A percentile compares a stretch with the other conserved stretches of the same genome.
Evolutionary conservation across 1,140 invertebrate species (phyloP).

Genomic region (Sarcophaga bullata): DNA sequence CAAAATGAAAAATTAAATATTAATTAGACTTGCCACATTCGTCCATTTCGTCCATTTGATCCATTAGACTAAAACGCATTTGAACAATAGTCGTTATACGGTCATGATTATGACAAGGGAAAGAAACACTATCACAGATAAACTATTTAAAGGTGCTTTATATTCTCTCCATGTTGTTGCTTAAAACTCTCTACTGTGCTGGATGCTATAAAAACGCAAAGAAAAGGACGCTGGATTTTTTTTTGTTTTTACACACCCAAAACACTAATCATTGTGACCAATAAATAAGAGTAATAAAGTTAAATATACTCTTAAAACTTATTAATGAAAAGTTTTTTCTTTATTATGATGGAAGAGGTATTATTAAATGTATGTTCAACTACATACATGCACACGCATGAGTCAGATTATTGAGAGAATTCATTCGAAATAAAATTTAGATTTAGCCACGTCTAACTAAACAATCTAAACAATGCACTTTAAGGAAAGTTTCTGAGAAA

Average conservation of each 20-base stretch:
- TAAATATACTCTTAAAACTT: not conserved
- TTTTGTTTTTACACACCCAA: too few species aligned
- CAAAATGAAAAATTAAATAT: not conserved
- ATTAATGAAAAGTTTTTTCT: not conserved
- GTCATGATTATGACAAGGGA: not conserved
- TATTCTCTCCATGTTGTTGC: constrained; percentile 22
- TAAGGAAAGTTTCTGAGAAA: too few species aligned
- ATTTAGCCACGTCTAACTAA: too few species aligned
- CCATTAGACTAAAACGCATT: not conserved
- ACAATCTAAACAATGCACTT: too few species aligned
- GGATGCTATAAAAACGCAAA: too few species aligned
- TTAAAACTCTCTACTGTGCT: not conserved
- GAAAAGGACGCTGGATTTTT: too few species aligned
- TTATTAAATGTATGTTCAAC: not conserved
- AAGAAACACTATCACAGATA: constrained; percentile 2
- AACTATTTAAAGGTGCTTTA: constrained; percentile 36
- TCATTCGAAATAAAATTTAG: too few species aligned
- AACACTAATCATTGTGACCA: too few species aligned
- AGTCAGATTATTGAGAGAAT: not conserved
- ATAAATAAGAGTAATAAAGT: not conserved
- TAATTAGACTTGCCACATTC: constrained; percentile 4
- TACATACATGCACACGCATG: not conserved
- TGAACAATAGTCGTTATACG: not conserved
- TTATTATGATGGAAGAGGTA: not conserved
- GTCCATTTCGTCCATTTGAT: not conserved